Evolutionary conservation across 2,113 vertebrate genomes (phyloP).

Genomic region (Romanogobio albipinnatus): DNA sequence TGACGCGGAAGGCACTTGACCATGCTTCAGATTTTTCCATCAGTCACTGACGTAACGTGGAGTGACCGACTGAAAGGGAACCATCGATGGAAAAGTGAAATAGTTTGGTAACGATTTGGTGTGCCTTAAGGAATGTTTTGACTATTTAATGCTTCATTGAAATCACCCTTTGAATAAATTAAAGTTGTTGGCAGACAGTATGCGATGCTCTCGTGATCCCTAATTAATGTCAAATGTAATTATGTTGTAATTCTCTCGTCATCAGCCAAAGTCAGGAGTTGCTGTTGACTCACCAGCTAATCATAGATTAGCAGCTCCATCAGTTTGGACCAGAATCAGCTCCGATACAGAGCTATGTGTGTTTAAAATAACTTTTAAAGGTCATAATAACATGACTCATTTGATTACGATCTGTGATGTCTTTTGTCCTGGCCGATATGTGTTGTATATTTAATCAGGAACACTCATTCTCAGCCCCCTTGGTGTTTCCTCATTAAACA

Average conservation of each 20-base stretch:
- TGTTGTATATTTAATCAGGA: slow-evolving; percentile 15
- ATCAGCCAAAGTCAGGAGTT: slow-evolving; percentile 46
- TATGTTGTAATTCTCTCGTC: slow-evolving; percentile 40
- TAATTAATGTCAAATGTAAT: slow-evolving; percentile 55
- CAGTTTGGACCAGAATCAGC: slow-evolving; percentile 4
- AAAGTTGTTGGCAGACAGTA: slow-evolving; percentile 46
- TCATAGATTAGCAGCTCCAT: slow-evolving; percentile 41
- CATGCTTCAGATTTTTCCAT: too few species aligned
- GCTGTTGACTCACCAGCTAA: slow-evolving; percentile 47
- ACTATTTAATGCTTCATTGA: slow-evolving; percentile 14
- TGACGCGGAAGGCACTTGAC: too few species aligned
- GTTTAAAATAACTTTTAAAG: slow-evolving; percentile 40
- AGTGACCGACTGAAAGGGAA: too few species aligned
- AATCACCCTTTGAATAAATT: slow-evolving; percentile 31
- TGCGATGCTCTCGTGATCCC: slow-evolving; percentile 42
- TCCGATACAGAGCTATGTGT: neutral
- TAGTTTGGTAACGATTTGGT: neutral
- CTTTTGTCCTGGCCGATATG: neutral
- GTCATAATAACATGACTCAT: slow-evolving; percentile 43
- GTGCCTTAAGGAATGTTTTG: neutral
- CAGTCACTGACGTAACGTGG: too few species aligned
- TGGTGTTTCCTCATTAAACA: slow-evolving; percentile 17
- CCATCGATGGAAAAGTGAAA: neutral
- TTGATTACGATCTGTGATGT: neutral
- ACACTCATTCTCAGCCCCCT: neutral